phyloP scores from a whole-genome alignment of 2,888 invertebrate genomes.

The Seladonia tumulorum region DNA sequence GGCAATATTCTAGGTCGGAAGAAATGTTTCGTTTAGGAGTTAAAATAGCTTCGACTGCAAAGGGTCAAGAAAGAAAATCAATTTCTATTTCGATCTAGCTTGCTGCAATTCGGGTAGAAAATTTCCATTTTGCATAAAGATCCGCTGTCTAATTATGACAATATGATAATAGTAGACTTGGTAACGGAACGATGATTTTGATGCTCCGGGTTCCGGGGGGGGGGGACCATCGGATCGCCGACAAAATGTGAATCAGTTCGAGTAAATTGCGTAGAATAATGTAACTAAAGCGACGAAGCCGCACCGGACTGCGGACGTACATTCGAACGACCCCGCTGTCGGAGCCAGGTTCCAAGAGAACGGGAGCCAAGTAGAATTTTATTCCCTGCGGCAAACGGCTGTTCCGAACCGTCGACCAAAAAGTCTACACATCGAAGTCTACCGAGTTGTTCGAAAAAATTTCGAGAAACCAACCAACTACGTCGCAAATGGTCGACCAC shows the following conservation, averaged over 20 bases:
- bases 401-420: not conserved
- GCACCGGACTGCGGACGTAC: not conserved
- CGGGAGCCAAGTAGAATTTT: slow-evolving; percentile 7
- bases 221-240: too few relatives aligned
- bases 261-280: not conserved
- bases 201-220: too few relatives aligned
- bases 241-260: not conserved
- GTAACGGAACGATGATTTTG: too few relatives aligned
- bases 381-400: not conserved
- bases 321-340: not conserved
- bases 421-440: not conserved
- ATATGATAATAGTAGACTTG: not conserved
- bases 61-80: too few relatives aligned
- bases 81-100: too few relatives aligned
- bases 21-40: too few relatives aligned
- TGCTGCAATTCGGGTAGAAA: too few relatives aligned
- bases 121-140: not conserved
- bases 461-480: not conserved
- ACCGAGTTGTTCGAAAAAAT: not conserved
- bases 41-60: too few relatives aligned
- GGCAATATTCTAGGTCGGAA: too few relatives aligned
- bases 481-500: not conserved
- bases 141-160: not conserved
- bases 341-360: slow-evolving; percentile 1
- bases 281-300: not conserved